A percentile compares a stretch with the other conserved stretches of the same genome.
Conservation (phyloP, 1,140 invertebrate species). For the Zaprionus lachaisei region DNA sequence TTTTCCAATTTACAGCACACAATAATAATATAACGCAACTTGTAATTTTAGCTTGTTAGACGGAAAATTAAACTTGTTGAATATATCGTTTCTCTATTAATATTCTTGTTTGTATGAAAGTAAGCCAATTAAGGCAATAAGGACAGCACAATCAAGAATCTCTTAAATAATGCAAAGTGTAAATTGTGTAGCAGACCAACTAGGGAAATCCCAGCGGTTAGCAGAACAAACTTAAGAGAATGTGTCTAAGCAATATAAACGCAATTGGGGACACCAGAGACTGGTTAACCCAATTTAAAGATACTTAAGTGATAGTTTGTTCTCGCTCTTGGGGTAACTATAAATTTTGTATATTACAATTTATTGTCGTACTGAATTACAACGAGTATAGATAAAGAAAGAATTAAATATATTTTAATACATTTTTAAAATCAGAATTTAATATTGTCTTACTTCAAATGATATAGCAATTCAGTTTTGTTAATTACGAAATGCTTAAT, state of each 20-base stretch:
- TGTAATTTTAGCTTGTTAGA: not conserved
- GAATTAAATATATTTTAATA: not conserved
- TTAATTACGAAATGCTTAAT: too few relatives aligned
- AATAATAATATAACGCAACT: not conserved
- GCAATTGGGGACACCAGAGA: not conserved
- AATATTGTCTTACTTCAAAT: too few relatives aligned
- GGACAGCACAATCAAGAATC: not conserved
- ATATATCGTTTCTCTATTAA: slow-evolving; percentile 28
- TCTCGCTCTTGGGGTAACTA: not conserved
- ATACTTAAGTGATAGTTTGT: not conserved
- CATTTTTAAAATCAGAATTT: too few relatives aligned
- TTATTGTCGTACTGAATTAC: not conserved
- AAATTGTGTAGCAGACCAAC: not conserved
- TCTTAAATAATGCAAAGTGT: not conserved
- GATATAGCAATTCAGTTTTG: too few relatives aligned
- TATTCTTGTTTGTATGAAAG: slow-evolving; percentile 48
- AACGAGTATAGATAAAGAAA: not conserved
- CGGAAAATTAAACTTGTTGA: not conserved
- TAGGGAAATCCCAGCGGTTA: not conserved
- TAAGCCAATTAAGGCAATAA: slow-evolving; percentile 28
- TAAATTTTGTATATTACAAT: not conserved
- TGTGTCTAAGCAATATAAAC: not conserved
- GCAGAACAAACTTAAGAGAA: not conserved
- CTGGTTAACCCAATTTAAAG: not conserved
- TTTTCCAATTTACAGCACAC: not conserved